phyloP scores from a whole-genome alignment of 2,888 invertebrate species.

The Nemurella pictetii region DNA sequence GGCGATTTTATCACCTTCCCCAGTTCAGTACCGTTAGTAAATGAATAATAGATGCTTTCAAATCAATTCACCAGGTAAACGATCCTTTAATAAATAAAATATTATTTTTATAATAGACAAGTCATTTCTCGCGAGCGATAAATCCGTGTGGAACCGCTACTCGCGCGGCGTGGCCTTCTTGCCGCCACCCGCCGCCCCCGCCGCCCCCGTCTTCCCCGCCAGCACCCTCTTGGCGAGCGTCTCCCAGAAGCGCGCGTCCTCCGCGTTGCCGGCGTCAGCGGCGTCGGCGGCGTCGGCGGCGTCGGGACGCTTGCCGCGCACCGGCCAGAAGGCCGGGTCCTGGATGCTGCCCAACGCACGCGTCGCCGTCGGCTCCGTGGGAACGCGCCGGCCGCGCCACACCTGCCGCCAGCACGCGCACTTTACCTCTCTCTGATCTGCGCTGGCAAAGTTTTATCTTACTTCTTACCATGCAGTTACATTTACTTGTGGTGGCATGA shows the following conservation, averaged over 20 bases:
- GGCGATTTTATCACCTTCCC: no score
- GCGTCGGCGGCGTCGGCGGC: slow-evolving; percentile 36
- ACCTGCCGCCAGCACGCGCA: not conserved
- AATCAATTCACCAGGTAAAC: no score
- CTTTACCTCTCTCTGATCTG: no score
- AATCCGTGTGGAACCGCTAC: no score
- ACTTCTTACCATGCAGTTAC: no score
- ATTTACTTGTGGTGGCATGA: no score
- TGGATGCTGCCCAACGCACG: not conserved
- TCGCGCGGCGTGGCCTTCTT: no score
- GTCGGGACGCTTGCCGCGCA: slow-evolving; percentile 37
- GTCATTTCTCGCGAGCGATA: not conserved
- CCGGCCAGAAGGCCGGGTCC: slow-evolving; percentile 40
- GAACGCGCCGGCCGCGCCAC: not conserved
- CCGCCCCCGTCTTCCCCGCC: not conserved
- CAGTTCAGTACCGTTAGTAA: no score
- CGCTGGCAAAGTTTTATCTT: no score
- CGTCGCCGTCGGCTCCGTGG: slow-evolving; percentile 3
- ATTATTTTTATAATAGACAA: no score
- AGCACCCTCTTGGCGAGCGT: not conserved
- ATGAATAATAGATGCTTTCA: no score
- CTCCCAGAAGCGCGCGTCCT: slow-evolving; percentile 39
- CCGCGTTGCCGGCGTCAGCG: slow-evolving; percentile 39
- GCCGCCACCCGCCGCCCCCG: no score
- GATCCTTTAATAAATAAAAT: not conserved